Percentiles rank a stretch among this genome's conserved stretches.
Evolutionary conservation across 2,797 vertebrate species (phyloP).

Genomic region (Eutrigla gurnardus): DNA sequence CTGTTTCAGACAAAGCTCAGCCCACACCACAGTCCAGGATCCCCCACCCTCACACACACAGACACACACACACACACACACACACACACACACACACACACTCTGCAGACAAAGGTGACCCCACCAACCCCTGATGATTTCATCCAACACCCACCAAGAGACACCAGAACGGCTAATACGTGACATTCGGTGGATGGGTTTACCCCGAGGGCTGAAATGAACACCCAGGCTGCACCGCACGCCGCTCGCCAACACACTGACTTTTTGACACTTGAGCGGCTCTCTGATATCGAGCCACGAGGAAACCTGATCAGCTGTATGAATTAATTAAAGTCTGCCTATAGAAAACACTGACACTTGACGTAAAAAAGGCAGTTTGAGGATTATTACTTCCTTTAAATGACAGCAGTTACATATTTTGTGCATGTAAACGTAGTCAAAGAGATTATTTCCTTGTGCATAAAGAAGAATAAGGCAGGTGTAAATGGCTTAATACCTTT

Average conservation of each 20-base stretch:
- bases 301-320: conserved; percentile 49
- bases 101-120: conserved; percentile 52
- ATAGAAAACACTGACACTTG: not conserved
- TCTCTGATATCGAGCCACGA: conserved; percentile 14
- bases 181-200: conserved; percentile 53
- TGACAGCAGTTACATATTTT: not conserved
- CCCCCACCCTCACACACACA: not conserved
- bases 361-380: not conserved
- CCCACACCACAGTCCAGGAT: conserved; percentile 52
- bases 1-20: conserved; percentile 69
- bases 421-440: not conserved
- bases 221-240: conserved; percentile 62
- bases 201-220: conserved; percentile 65
- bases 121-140: conserved; percentile 22
- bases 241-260: conserved; percentile 28
- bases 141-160: conserved; percentile 11
- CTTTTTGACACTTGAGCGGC: conserved; percentile 40
- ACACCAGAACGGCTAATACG: conserved; percentile 32
- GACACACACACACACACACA: conserved; percentile 7
- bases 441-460: not conserved
- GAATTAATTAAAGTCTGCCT: conserved; percentile 14
- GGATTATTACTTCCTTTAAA: not conserved
- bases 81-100: conserved; percentile 2
- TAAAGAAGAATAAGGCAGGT: not conserved
- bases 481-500: not conserved